Base-by-base conservation (phyloP, 2,797 vertebrate genomes). In the Enteromius radiatus region DNA sequence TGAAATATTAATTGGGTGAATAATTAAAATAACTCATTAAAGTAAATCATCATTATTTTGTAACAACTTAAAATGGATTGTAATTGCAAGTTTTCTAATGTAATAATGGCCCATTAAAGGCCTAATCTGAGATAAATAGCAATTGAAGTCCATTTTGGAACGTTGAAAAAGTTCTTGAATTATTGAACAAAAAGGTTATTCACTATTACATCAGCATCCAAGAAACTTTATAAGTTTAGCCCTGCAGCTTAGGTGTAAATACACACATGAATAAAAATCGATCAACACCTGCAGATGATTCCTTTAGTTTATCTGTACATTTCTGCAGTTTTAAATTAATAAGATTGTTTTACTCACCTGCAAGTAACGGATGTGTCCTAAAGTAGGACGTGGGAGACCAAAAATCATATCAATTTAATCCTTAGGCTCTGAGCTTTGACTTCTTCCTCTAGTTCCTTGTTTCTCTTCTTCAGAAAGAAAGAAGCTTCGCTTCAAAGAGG, bases 291-390 rank as follows among this genome's bases (percentile, higher is more conserved):
- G 1, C 5, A 61, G n/a, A 76, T 19, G 2, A 59, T 54, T 33
- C 3, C 9, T 76, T 74, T 7, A 23, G 15, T 11, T 70, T 47
- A 10, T 17, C 23, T 19, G 19, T 12, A 41, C 5, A 1, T 67
- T 2, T 19, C 14, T 19, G 43, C 8, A 5, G 9, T 45, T 70
- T 56, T 43, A 9, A 43, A 21, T 77, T 21, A 26, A 73, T 52
- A 38, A 31, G 31, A 64, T 38, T n/a, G 1, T 12, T 36, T 68
- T 23, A 78, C 92, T 91, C 76, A 95, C 94, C 92, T 94, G 93
- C 88, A 94, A 88, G 81, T 91, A 88, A 83, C 92, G 86, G 87
- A 93, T 93, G 89, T 93, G 94, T 65, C 92, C 82, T 0, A 90
- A 91, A 75, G 92, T 93, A 84, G 92, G 83, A 86, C 90, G 90